Evolutionary conservation across 2,797 vertebrate species (phyloP), one percentile per base, ranked within the genome.

Genomic region (Enteromius afrohamiltoni): DNA sequence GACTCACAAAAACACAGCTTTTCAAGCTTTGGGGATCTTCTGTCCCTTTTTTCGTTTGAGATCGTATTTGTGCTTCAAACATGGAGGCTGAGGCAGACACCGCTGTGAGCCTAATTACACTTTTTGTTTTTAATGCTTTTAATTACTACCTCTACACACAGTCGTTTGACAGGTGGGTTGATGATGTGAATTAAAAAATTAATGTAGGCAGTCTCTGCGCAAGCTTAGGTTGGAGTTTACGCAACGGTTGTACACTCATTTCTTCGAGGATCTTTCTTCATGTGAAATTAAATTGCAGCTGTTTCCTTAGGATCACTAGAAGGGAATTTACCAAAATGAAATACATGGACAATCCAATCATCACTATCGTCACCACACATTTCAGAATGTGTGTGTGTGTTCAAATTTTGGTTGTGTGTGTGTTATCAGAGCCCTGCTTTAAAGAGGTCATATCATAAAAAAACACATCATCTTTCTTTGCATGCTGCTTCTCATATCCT

Each of bases 1-100:
- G 80, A 86, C 85, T 87, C 87, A 88, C 84, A 88, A 87, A 88
- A 88, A 87, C 67, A 83, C 10, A 4, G 81, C 78, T 81, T 84
- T 74, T 47, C 73, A 83, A 85, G 86, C 82, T 85, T 86, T 75
- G 67, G 51, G 80, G 85, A 82, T 77, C 76, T 68, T 77, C 82
- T 77, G 42, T 86, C 73, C 73, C 70, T 87, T 76, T 86, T 29
- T 83, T 82, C 85, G 86, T 86, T 88, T 88, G 84, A 87, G 79
- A 82, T 71, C 14, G 5, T 82, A 79, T 77, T 49, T 34, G 58
- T 82, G 82, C 60, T 85, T 88, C 86, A 88, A 87, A 86, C 86
- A 88, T 87, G 69, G 82, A 49, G 71, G 79, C 83, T 73, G 73
- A 87, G 7, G 79, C 79, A 77, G 64, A 62, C 79, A 74, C 82